Conservation (phyloP, 2,113 vertebrate species). For the Mobula hypostoma region DNA sequence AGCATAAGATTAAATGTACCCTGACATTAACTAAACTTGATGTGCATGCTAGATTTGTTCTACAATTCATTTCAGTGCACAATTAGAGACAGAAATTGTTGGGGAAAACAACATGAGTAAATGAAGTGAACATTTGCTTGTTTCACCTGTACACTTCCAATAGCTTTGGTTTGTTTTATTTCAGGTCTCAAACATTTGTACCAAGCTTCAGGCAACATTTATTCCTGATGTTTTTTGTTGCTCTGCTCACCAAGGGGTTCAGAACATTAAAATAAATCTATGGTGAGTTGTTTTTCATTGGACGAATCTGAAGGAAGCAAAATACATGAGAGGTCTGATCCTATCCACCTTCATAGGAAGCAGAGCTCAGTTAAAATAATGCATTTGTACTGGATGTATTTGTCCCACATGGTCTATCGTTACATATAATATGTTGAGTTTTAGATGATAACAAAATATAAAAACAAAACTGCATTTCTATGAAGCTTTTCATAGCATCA, state of each 20-base stretch:
- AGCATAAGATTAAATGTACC: neutral
- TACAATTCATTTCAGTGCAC: neutral
- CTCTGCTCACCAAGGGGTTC: neutral
- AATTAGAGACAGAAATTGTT: neutral
- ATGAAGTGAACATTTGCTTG: too few relatives aligned
- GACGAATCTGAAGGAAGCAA: neutral
- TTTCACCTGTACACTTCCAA: neutral
- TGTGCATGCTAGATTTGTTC: neutral
- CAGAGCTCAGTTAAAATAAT: neutral
- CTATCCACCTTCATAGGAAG: neutral
- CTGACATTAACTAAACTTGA: neutral
- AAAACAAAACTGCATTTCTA: neutral
- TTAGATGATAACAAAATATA: neutral
- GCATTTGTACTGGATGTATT: neutral
- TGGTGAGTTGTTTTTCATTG: neutral
- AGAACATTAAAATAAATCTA: neutral
- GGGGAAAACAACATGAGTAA: neutral
- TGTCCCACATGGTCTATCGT: neutral
- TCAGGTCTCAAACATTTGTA: neutral
- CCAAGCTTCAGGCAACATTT: neutral
- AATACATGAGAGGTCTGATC: neutral
- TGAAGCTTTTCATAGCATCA: neutral
- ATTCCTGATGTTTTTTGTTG: neutral
- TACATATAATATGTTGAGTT: neutral
- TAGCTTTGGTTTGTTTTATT: neutral